Conservation (phyloP, 2,113 vertebrate species). For the Xenopus borealis region DNA sequence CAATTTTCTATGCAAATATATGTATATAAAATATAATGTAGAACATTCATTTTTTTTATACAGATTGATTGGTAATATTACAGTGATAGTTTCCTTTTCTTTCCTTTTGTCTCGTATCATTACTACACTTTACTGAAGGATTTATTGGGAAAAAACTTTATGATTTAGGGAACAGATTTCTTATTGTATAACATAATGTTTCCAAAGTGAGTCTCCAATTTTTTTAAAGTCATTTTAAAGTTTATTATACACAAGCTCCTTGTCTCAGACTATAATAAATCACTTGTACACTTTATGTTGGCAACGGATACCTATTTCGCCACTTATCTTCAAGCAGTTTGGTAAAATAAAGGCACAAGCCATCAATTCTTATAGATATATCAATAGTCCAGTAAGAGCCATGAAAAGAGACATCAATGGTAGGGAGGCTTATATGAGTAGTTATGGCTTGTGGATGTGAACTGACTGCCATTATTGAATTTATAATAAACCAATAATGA, state of each 20-base stretch:
- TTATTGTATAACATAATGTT: no score
- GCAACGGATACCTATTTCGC: neutral
- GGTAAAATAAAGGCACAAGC: conserved; percentile 34
- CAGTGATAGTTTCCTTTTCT: no score
- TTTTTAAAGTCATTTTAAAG: neutral
- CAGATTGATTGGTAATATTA: no score
- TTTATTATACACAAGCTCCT: conserved; percentile 1
- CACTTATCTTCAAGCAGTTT: conserved; percentile 27
- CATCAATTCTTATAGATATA: conserved; percentile 42
- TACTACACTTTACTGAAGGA: no score
- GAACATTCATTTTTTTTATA: no score
- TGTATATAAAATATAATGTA: no score
- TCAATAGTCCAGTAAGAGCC: conserved; percentile 43
- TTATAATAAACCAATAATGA: conserved; percentile 47
- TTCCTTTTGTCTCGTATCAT: no score
- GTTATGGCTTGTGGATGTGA: conserved; percentile 41
- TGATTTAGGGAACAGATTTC: no score
- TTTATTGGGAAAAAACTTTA: no score
- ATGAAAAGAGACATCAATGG: conserved; percentile 26
- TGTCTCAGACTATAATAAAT: neutral
- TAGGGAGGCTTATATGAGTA: conserved; percentile 34
- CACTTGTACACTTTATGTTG: neutral
- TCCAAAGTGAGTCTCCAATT: no score
- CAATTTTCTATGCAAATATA: no score
- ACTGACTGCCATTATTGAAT: conserved; percentile 43